Evolutionary conservation across 2,113 vertebrate genomes (phyloP).

Genomic region (Accipiter virgatus): DNA sequence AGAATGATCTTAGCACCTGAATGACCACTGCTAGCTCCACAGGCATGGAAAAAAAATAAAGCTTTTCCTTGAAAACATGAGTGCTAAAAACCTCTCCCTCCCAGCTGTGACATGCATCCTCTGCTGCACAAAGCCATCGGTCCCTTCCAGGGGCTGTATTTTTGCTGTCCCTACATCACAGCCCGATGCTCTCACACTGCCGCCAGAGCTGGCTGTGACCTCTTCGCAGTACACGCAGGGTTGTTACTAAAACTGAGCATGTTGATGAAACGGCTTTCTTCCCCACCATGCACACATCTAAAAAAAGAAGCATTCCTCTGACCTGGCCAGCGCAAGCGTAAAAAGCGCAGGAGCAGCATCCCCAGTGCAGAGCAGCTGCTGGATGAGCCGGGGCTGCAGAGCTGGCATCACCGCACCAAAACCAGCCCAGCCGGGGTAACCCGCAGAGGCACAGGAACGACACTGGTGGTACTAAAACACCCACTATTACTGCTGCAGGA

Average conservation of each 20-base stretch:
- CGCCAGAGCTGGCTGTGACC: background rate
- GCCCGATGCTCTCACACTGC: background rate
- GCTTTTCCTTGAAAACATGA: background rate
- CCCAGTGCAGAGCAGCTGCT: background rate
- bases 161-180: background rate
- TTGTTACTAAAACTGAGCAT: background rate
- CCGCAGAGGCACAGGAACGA: accelerated
- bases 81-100: background rate
- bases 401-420: background rate
- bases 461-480: accelerated
- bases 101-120: background rate
- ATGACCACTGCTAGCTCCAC: background rate
- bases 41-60: background rate
- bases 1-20: background rate
- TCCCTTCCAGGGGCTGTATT: background rate
- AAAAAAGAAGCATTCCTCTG: background rate
- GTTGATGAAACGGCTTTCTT: background rate
- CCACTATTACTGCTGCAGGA: background rate
- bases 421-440: background rate
- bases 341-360: background rate
- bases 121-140: background rate
- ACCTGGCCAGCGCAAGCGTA: background rate
- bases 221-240: background rate
- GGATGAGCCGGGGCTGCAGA: background rate
- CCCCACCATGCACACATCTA: background rate